Conservation (phyloP, 2,888 invertebrate species). For the Agrochola lychnidis region DNA sequence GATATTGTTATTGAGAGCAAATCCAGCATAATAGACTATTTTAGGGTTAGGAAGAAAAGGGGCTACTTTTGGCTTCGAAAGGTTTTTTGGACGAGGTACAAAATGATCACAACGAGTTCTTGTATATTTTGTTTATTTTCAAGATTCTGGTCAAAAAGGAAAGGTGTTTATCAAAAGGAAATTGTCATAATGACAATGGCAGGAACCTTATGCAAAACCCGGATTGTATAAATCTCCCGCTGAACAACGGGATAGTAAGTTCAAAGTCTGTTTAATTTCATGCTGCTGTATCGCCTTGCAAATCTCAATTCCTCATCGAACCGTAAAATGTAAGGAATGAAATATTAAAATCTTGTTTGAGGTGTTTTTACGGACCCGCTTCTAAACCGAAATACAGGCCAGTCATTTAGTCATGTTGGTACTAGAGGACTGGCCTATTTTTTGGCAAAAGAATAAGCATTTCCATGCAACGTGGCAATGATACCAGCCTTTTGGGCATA, state of each 20-base stretch:
- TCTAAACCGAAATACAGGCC: not conserved
- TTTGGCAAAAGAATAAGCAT: not conserved
- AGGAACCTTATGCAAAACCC: not conserved
- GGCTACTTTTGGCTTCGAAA: not conserved
- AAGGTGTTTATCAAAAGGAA: not conserved
- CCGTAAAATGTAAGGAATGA: not conserved
- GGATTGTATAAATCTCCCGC: not conserved
- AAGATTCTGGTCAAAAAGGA: not conserved
- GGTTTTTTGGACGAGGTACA: not conserved
- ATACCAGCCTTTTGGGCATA: not conserved
- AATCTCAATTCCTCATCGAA: not conserved
- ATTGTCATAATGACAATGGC: not conserved
- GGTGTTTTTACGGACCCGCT: not conserved
- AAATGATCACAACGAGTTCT: not conserved
- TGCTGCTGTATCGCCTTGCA: not conserved
- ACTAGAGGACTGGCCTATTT: not conserved
- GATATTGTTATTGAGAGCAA: constrained; percentile 28
- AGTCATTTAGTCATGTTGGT: not conserved
- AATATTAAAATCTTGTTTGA: not conserved
- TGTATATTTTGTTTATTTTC: not conserved
- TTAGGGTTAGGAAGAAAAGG: constrained; percentile 4
- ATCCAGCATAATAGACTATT: constrained; percentile 13
- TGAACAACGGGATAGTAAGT: not conserved
- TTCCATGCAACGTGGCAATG: not conserved
- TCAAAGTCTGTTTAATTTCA: constrained; percentile 10